Evolutionary conservation across 2,113 vertebrate species (phyloP), one percentile per base, ranked within the genome.

Genomic region (Potamarius usumacintae): DNA sequence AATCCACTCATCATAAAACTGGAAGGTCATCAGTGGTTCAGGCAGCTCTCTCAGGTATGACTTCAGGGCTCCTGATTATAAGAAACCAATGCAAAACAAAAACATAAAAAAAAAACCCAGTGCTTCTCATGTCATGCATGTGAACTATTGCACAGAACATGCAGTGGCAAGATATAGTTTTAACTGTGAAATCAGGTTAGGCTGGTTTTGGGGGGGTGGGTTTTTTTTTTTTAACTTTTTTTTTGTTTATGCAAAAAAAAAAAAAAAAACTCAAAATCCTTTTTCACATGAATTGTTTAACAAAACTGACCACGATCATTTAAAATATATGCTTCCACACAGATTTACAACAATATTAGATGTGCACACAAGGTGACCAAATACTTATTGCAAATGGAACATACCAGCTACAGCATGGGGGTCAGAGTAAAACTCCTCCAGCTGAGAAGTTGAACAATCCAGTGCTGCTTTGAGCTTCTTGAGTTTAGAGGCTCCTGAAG

Each of bases 391-490:
- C 60, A 69, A 65, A 48, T 71, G 87, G 55, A 83, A 18, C 63
- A n/a, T 94, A 99, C 98, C 98, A 91, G 98, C 98, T 1, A 99
- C 98, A 0, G 98, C 98, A 0, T 99, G 98, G 20, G 97, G 98
- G 90, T 99, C 98, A 0, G 97, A 99, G 91, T 99, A 99, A 90
- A 99, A 99, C 84, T 99, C 98, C 18, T 99, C 97, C 0, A 99
- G 94, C 92, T 99, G 98, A 1, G 98, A 99, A n/a, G 97, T 96
- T 87, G 98, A 99, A 87, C 98, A 99, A 94, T 99, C 98, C 91
- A 99, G 89, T 0, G 98, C 98, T 1, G 98, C 98, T 93, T 99
- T 99, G 50, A 99, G 95, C 90, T 99, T 99, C 94, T 99, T 99
- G 74, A 99, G 94, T 89, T 99, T 99, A 63, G 98, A 99, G 53